These are phyloP conservation scores for Meganola albula DNA, from an alignment of 2,888 invertebrate genomes.

Conservation along the genomic window DNA sequence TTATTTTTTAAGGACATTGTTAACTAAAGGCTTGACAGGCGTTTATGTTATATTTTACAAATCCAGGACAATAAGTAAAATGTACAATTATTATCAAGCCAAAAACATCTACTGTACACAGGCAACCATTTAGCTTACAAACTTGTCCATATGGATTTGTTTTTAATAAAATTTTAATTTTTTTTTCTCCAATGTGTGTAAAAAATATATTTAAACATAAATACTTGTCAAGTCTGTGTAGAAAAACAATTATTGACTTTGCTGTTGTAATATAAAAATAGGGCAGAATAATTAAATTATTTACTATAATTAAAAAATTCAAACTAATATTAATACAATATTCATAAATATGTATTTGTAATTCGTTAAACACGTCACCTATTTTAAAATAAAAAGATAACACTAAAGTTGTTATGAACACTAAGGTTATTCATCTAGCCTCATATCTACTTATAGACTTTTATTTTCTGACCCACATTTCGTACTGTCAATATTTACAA, in stretches of 20 bases:
- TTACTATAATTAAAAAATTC: no score
- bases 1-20: conserved; percentile 61
- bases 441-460: no score
- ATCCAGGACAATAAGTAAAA: conserved; percentile 33
- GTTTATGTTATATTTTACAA: conserved; percentile 35
- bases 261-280: conserved; percentile 35
- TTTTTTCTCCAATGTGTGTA: not conserved
- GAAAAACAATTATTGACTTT: conserved; percentile 37
- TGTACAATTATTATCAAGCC: conserved; percentile 60
- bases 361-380: no score
- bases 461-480: no score
- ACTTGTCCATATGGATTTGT: conserved; percentile 20
- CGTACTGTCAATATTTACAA: no score
- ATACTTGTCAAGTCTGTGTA: conserved; percentile 35
- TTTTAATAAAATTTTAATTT: conserved; percentile 1
- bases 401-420: no score
- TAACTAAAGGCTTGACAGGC: conserved; percentile 48
- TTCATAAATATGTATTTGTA: no score
- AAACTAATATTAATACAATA: no score
- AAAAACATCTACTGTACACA: conserved; percentile 69
- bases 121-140: conserved; percentile 58
- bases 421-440: no score
- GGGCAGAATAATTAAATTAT: no score
- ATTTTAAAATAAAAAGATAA: no score
- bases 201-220: conserved; percentile 30